A percentile compares a stretch with the other conserved stretches of the same genome.
These are phyloP conservation scores for Saturnia japonica DNA, from an alignment of 2,888 invertebrate genomes.

Conservation along the genomic window DNA sequence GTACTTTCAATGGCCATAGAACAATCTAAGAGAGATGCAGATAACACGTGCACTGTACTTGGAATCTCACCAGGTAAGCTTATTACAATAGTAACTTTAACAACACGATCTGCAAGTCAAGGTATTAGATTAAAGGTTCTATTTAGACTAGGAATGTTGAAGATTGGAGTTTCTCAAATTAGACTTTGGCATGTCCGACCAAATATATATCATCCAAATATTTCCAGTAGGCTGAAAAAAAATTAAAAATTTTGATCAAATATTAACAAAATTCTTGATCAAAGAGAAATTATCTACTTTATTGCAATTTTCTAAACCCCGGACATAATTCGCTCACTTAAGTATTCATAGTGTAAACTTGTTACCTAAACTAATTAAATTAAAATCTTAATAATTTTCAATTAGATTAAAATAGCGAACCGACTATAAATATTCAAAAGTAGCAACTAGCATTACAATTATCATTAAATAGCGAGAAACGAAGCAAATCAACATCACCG, in stretches of 20 bases:
- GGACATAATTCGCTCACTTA: neutral
- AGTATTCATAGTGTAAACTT: neutral
- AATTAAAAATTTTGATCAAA: too few species aligned
- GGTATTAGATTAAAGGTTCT: neutral
- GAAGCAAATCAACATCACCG: neutral
- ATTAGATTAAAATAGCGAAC: too few species aligned
- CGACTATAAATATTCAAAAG: neutral
- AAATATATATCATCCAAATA: neutral
- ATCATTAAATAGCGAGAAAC: neutral
- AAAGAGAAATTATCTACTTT: too few species aligned
- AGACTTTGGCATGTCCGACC: neutral
- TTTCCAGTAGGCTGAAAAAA: neutral
- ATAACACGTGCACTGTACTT: conserved; percentile 91
- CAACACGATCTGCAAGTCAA: neutral
- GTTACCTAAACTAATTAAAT: too few species aligned
- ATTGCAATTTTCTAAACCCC: neutral
- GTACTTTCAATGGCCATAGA: conserved; percentile 93
- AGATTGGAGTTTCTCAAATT: neutral
- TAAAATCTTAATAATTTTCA: neutral
- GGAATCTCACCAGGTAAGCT: conserved; percentile 90
- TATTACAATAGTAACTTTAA: neutral
- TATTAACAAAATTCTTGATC: too few species aligned
- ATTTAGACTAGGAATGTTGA: neutral
- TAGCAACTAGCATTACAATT: neutral
- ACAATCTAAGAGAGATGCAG: conserved; percentile 92